Evolutionary conservation across 2,888 invertebrate species (phyloP).

Genomic region (Plemyria rubiginata): DNA sequence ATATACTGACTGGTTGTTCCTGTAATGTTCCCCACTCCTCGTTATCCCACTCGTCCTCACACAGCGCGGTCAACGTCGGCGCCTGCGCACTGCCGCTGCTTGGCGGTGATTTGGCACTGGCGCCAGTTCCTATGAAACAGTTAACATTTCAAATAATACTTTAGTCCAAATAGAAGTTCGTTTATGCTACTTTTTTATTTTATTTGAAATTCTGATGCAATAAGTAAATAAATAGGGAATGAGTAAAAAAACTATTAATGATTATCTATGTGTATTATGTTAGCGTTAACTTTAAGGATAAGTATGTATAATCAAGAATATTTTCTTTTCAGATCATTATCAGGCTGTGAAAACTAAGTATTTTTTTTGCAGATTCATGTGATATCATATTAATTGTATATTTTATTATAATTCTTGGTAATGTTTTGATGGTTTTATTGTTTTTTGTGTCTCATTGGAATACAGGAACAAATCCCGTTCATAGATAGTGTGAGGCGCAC

Average conservation of each 20-base stretch:
- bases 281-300: no score
- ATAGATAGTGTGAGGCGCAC: no score
- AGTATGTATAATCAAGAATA: neutral
- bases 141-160: no score
- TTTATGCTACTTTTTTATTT: no score
- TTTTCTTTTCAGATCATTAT: conserved; percentile 45
- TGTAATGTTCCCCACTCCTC: conserved; percentile 95
- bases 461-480: no score
- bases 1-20: conserved; percentile 89
- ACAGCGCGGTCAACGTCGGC: conserved; percentile 84
- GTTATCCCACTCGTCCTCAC: conserved; percentile 91
- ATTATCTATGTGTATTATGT: no score
- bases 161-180: no score
- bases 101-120: conserved; percentile 71
- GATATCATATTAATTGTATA: no score
- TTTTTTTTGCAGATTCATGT: no score
- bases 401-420: neutral
- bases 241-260: no score
- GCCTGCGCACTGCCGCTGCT: conserved; percentile 81
- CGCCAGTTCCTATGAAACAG: conserved; percentile 58
- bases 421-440: conserved; percentile 3
- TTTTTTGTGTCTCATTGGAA: neutral
- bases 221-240: no score
- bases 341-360: conserved; percentile 37
- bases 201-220: no score